A percentile compares a stretch with the other conserved stretches of the same genome.
Conservation (phyloP, 2,113 vertebrate genomes). For the Atrichornis clamosus region DNA sequence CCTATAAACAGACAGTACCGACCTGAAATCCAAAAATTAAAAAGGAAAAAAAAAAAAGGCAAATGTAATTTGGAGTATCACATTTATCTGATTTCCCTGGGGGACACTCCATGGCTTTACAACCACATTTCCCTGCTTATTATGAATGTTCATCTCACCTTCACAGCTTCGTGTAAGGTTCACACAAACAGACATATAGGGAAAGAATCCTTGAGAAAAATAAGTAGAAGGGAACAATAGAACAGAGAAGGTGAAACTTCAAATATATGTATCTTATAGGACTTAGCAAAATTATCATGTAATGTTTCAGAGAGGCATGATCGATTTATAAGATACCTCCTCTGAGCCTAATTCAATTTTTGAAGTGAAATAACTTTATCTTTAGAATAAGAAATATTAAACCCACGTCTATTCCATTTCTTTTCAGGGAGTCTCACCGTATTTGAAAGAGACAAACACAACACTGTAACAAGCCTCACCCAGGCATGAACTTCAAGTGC, state of each 20-base stretch:
- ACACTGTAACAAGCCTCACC: neutral
- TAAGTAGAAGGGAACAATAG: neutral
- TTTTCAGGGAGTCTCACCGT: neutral
- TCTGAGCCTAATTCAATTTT: neutral
- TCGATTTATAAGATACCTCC: neutral
- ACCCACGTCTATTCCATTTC: neutral
- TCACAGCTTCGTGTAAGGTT: neutral
- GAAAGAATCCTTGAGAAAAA: neutral
- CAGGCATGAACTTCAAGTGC: neutral
- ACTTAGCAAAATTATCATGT: neutral
- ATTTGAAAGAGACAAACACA: neutral
- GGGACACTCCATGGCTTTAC: neutral
- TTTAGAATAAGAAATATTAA: neutral
- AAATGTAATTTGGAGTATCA: neutral
- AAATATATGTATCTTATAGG: neutral
- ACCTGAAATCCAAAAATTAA: neutral
- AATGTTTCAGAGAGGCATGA: neutral
- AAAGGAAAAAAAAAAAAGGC: neutral
- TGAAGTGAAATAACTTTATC: neutral
- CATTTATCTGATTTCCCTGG: neutral
- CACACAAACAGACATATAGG: neutral
- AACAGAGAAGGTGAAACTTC: neutral
- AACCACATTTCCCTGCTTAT: neutral
- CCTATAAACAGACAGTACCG: neutral
- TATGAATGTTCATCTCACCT: neutral